Evolutionary conservation across 1,140 invertebrate genomes (phyloP).

Genomic region (Heliconius hermathena): DNA sequence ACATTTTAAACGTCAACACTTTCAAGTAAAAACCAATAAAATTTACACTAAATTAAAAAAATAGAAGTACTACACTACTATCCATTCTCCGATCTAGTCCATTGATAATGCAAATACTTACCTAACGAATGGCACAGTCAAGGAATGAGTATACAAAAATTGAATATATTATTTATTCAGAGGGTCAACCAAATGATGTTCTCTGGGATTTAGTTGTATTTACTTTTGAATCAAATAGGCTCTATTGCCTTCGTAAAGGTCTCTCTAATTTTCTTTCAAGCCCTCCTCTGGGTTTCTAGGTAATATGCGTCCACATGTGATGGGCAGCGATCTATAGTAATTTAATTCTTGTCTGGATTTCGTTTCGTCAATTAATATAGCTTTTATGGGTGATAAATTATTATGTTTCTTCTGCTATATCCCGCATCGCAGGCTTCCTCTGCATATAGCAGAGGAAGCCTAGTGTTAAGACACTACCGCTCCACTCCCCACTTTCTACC

Average conservation of each 20-base stretch:
- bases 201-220: slow-evolving; percentile 22
- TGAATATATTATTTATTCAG: slow-evolving; percentile 56
- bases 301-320: background rate
- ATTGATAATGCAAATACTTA: slow-evolving; percentile 34
- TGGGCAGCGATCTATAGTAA: background rate
- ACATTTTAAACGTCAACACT: no score
- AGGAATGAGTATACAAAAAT: slow-evolving; percentile 37
- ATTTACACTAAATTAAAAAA: background rate
- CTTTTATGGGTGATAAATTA: background rate
- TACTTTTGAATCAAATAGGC: slow-evolving; percentile 25
- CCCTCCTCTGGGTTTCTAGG: background rate
- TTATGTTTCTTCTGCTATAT: background rate
- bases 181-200: slow-evolving; percentile 39
- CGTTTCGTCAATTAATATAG: no score
- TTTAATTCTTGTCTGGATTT: background rate
- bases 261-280: slow-evolving; percentile 22
- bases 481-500: background rate
- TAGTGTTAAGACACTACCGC: background rate
- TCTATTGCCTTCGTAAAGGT: slow-evolving; percentile 16
- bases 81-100: no score
- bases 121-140: background rate
- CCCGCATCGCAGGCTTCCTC: no score
- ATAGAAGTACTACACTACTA: background rate
- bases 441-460: background rate
- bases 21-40: background rate